Evolutionary conservation across 2,888 invertebrate species (phyloP), one percentile per base, ranked within the genome.

Genomic region (Machimus atricapillus): DNA sequence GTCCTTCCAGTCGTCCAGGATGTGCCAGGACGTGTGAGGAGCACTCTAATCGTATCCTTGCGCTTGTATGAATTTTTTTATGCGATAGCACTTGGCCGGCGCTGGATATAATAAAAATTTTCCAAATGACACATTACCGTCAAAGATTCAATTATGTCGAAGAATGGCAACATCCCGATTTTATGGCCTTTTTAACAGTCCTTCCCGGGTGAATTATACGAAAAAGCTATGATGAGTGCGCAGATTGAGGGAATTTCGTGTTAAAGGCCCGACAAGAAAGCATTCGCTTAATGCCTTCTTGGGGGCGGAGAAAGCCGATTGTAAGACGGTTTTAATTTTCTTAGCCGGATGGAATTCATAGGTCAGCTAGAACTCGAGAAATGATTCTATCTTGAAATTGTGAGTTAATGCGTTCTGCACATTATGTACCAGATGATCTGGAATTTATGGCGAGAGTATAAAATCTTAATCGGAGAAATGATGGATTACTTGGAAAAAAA

Each of bases 131-230:
- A 40, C 83, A 83, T 83, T 83, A 83, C 66, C 66, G 73, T 73
- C 83, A 73, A 83, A 83, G 83, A 83, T 85, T 85, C 85, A 85
- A 85, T 85, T 85, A 85, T 74, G 43, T 34, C 46, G 52, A 23
- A 74, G 82, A 74, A 74, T 85, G 85, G 85, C 74, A 85, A 43
- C 85, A 85, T 74, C 85, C 85, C 16, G 43, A 85, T 74, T 85
- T 85, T 85, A 85, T 85, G 46, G 85, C 43, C 19, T 74, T 73
- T 74, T 74, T 74, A 85, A 85, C 85, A 66, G 46, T 74, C 74
- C 37, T 85, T 12, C 74, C 19, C 16, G 85, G 73, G 34, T 73
- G 74, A 85, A 85, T 73, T 85, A 85, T 74, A 46, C 23, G 43
- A 40, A 73, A 73, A 43, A 52, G 73, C 40, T 74, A 34, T 66